These are phyloP conservation scores for Sarcophaga carnaria DNA, from an alignment of 2,888 invertebrate species.

Conservation along the genomic window DNA sequence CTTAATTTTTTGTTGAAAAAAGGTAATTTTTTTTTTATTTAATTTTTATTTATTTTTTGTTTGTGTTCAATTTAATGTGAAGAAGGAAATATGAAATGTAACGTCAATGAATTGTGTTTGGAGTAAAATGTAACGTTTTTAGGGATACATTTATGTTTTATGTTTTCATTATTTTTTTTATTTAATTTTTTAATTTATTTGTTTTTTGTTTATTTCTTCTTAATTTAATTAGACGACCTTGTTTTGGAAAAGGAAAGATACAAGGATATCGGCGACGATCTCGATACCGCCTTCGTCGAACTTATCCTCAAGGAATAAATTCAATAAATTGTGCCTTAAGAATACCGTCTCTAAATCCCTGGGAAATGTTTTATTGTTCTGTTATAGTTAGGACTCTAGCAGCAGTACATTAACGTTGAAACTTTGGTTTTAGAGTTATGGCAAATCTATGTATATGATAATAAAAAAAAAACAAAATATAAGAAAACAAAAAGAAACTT, in stretches of 20 bases:
- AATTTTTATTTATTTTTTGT: constrained; percentile 47
- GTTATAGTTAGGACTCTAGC: constrained; percentile 42
- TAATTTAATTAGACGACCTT: constrained; percentile 89
- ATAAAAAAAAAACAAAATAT: constrained; percentile 11
- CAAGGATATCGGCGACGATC: constrained; percentile 99
- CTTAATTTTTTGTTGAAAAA: constrained; percentile 17
- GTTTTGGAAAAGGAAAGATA: constrained; percentile 99
- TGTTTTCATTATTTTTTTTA: constrained; percentile 61
- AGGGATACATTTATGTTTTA: constrained; percentile 41
- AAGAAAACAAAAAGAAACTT: constrained; percentile 33
- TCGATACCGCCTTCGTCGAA: constrained; percentile 99
- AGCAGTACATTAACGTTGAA: constrained; percentile 60
- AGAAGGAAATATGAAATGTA: constrained; percentile 1
- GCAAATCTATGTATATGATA: background rate
- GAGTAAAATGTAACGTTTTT: background rate
- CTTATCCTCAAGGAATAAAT: constrained; percentile 89
- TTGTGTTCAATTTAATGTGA: constrained; percentile 36
- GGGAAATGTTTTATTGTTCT: constrained; percentile 47
- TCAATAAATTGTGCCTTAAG: constrained; percentile 30
- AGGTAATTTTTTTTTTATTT: constrained; percentile 70
- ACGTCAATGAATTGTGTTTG: background rate
- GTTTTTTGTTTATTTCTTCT: constrained; percentile 69
- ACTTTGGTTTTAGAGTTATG: constrained; percentile 69
- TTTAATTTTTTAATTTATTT: constrained; percentile 69
- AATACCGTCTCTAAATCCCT: constrained; percentile 34